Evolutionary conservation across 2,888 invertebrate species (phyloP).

Genomic region (Apodemia duryi): DNA sequence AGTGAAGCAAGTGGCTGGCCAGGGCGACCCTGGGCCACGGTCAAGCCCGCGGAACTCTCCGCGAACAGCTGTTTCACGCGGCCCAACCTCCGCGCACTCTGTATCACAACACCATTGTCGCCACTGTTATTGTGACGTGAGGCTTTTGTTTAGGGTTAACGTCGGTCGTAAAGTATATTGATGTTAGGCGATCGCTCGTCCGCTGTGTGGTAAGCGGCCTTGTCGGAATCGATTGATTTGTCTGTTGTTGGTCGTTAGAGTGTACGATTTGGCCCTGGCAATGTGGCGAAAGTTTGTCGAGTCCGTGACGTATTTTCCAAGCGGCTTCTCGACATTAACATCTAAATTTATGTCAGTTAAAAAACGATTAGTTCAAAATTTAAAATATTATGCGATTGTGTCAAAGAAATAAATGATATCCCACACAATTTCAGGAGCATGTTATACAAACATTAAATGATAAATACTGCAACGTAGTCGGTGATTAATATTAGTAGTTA

Average conservation of each 20-base stretch:
- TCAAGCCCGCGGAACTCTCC: slow-evolving; percentile 30
- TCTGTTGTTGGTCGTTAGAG: background rate
- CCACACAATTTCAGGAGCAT: slow-evolving; percentile 1
- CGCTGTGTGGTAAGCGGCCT: background rate
- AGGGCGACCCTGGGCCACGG: slow-evolving; percentile 36
- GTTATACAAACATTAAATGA: background rate
- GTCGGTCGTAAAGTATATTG: slow-evolving; percentile 23
- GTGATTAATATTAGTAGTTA: background rate
- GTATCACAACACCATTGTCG: slow-evolving; percentile 29
- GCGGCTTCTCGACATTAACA: slow-evolving; percentile 3
- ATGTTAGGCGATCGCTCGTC: slow-evolving; percentile 26
- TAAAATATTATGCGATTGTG: background rate
- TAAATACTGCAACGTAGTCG: background rate
- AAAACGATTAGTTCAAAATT: background rate
- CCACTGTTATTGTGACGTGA: slow-evolving; percentile 45
- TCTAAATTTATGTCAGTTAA: background rate
- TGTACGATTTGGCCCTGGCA: slow-evolving; percentile 49
- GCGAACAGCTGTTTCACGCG: slow-evolving; percentile 61
- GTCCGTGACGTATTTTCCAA: slow-evolving; percentile 47
- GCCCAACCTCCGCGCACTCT: background rate
- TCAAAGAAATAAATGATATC: background rate
- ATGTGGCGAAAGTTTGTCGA: slow-evolving; percentile 69
- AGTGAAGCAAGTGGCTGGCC: slow-evolving; percentile 6
- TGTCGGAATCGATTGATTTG: background rate
- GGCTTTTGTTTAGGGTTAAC: slow-evolving; percentile 40